Conservation (phyloP, 2,797 vertebrate species). For the Selene dorsalis region DNA sequence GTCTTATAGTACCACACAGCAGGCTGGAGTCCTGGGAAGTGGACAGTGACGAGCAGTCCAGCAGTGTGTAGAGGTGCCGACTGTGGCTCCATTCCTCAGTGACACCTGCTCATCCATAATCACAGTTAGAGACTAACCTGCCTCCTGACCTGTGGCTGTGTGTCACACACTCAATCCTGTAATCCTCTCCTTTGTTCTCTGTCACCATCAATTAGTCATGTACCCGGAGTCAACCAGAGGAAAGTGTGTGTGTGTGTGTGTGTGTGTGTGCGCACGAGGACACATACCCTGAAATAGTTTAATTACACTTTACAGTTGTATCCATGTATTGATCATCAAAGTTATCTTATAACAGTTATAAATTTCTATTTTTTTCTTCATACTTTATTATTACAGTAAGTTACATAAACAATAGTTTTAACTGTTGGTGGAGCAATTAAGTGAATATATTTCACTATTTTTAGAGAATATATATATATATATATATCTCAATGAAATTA, state of each 20-base stretch:
- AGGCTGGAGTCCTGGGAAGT: constrained; percentile 19
- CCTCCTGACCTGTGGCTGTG: constrained; percentile 88
- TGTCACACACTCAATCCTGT: constrained; percentile 89
- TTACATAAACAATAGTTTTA: neutral
- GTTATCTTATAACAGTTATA: no score
- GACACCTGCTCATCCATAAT: constrained; percentile 71
- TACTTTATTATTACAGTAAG: neutral
- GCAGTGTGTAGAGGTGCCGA: neutral
- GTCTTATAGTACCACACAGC: neutral
- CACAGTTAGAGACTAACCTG: constrained; percentile 78
- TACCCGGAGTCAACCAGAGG: constrained; percentile 77
- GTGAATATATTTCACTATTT: no score
- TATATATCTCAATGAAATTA: neutral
- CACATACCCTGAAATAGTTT: constrained; percentile 16
- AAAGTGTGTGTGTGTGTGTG: constrained; percentile 41
- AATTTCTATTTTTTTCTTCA: no score
- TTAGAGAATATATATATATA: neutral
- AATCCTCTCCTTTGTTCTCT: constrained; percentile 96
- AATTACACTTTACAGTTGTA: constrained; percentile 16
- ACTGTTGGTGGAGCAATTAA: neutral
- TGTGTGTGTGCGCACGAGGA: constrained; percentile 35
- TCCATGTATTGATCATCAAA: neutral
- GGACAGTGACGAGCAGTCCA: neutral
- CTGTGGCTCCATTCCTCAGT: constrained; percentile 72
- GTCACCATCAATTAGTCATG: constrained; percentile 91